Evolutionary conservation across 2,797 vertebrate genomes (phyloP).

Genomic region (Acanthis flammea): DNA sequence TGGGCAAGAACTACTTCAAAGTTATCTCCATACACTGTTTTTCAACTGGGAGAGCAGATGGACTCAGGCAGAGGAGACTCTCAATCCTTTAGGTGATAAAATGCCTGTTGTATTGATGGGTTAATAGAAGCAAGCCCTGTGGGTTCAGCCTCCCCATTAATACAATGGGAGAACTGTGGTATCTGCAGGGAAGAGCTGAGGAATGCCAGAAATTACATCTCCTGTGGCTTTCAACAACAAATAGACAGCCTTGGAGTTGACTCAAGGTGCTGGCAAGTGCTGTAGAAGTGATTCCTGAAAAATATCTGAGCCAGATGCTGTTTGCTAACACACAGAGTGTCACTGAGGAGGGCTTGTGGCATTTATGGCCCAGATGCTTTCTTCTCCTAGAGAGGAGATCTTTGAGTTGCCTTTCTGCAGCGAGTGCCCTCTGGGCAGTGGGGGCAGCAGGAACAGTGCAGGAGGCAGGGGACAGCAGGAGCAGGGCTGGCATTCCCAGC

Average conservation of each 20-base stretch:
- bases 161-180: not conserved
- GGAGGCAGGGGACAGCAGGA: not conserved
- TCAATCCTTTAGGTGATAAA: not conserved
- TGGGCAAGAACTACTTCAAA: not conserved
- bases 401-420: not conserved
- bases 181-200: not conserved
- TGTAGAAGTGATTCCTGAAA: not conserved
- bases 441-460: not conserved
- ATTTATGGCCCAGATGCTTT: not conserved
- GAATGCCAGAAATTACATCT: not conserved
- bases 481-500: rapidly evolving
- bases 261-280: not conserved
- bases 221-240: conserved; percentile 4
- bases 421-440: not conserved
- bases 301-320: not conserved
- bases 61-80: not conserved
- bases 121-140: not conserved
- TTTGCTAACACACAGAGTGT: not conserved
- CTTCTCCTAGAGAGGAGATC: not conserved
- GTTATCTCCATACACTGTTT: not conserved
- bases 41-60: not conserved
- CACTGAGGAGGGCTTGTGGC: not conserved
- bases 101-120: not conserved
- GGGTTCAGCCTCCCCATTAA: not conserved
- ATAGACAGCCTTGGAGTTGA: not conserved